Base-by-base conservation (phyloP, 2,113 vertebrate genomes). In the Lophotis ruficrista region DNA sequence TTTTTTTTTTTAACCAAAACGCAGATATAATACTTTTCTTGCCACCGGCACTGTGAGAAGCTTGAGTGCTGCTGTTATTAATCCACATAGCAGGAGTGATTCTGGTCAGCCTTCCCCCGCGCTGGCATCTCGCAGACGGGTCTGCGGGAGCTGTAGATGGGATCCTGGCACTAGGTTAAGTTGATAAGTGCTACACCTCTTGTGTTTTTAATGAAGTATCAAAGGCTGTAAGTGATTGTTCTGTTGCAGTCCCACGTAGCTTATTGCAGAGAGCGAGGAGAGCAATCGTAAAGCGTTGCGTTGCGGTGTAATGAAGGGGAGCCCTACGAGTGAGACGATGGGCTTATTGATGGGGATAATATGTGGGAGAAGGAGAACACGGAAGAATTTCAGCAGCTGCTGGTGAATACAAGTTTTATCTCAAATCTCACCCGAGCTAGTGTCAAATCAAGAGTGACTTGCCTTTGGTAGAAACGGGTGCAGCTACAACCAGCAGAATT, bases 281-380 rank as follows among this genome's bases (percentile, higher is more conserved):
- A 77, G 53, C 15, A 30, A n/a, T 80, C 4, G 15, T 18, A 13
- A 58, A 81, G 10, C 24, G 13, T 69, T 56, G 48, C 41, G 1
- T 13, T 33, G 62, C 41, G 45, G 50, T 14, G 56, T n/a, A 23
- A 57, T 38, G 76, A 61, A 70, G 72, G 66, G 79, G 21, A 88
- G 73, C n/a, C 57, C 72, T 31, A 1, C 2, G n/a, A 73, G 79
- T 73, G 87, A 66, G 69, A 41, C 2, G 1, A 13, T 33, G 58
- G 58, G 38, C 61, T 94, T 76, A 72, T 41, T 57, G 83, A 28
- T 95, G 88, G 62, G 54, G 30, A 13, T 27, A 38, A 72, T 53
- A 45, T 0, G 0, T 86, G 68, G 10, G 64, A n/a, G 89, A 89
- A 54, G 0, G 0, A 75, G 57, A 48, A 30, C 8, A 33, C 5